Evolutionary conservation across 2,888 invertebrate species (phyloP).

Genomic region (Pelosia muscerda): DNA sequence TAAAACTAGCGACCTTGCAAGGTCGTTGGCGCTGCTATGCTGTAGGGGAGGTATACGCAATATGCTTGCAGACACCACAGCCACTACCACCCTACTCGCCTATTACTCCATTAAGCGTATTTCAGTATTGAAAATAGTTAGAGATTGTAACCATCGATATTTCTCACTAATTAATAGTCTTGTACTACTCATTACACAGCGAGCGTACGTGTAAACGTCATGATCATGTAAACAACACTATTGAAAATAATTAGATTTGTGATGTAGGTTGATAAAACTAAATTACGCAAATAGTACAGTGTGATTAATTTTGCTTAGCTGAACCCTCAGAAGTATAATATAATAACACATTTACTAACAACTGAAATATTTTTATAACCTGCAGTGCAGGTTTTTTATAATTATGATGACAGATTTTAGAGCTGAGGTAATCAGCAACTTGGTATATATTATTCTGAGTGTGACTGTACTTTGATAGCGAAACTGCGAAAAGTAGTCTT

Average conservation of each 20-base stretch:
- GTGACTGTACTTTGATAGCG: background rate
- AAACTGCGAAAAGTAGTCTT: conserved; percentile 16
- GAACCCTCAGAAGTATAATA: no score
- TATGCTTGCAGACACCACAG: conserved; percentile 40
- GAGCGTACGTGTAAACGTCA: no score
- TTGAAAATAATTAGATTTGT: no score
- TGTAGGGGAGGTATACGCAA: conserved; percentile 54
- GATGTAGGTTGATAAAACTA: no score
- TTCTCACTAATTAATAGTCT: no score
- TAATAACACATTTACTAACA: no score
- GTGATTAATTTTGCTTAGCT: no score
- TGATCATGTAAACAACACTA: no score
- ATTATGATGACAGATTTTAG: no score
- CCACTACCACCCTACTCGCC: conserved; percentile 29
- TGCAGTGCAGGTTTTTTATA: conserved; percentile 23
- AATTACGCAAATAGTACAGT: no score
- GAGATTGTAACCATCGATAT: background rate
- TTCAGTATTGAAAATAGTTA: background rate
- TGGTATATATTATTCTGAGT: background rate
- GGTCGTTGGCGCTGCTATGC: conserved; percentile 66
- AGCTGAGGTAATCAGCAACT: conserved; percentile 29
- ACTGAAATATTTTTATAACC: no score
- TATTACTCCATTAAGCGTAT: background rate
- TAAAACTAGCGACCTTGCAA: conserved; percentile 70
- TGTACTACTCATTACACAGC: no score